Percentiles rank a stretch among this genome's conserved stretches.
Evolutionary conservation across 1,140 invertebrate genomes (phyloP).

Genomic region (Micrasema longulum): DNA sequence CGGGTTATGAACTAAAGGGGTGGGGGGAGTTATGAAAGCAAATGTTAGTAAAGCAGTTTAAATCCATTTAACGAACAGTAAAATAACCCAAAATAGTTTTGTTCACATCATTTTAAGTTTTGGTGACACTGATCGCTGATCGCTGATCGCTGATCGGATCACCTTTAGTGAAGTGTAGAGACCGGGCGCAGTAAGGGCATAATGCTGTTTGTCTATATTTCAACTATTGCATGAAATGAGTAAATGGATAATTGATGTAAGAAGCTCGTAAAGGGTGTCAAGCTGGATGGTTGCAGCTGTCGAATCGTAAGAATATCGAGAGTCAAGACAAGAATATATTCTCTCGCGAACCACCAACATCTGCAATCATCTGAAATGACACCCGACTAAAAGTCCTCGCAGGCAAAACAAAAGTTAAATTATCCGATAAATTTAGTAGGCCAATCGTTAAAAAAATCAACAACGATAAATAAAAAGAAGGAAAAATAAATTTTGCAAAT

Average conservation of each 20-base stretch:
- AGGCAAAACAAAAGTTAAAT: constrained; percentile 26
- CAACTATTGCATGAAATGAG: constrained; percentile 15
- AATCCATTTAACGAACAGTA: neutral
- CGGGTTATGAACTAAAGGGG: constrained; percentile 14
- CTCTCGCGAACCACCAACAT: neutral
- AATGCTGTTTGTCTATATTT: neutral
- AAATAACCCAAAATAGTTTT: constrained; percentile 29
- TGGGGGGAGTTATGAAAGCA: constrained; percentile 8
- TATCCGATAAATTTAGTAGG: constrained; percentile 42
- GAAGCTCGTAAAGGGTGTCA: constrained; percentile 14
- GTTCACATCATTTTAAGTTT: too few species aligned
- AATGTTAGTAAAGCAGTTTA: constrained; percentile 23
- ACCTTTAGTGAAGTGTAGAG: too few species aligned
- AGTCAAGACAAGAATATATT: too few species aligned
- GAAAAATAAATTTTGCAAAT: constrained; percentile 56
- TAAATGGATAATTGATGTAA: constrained; percentile 1
- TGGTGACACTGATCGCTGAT: too few species aligned
- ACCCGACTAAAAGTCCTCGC: neutral
- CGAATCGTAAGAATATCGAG: too few species aligned
- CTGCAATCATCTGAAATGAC: constrained; percentile 3
- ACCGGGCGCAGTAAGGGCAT: too few species aligned
- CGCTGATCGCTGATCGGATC: too few species aligned
- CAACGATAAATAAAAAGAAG: constrained; percentile 49
- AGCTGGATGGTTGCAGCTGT: constrained; percentile 2
- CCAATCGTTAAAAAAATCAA: constrained; percentile 44